Conservation (phyloP, 1,140 invertebrate species). For the Drosophila sproati region DNA sequence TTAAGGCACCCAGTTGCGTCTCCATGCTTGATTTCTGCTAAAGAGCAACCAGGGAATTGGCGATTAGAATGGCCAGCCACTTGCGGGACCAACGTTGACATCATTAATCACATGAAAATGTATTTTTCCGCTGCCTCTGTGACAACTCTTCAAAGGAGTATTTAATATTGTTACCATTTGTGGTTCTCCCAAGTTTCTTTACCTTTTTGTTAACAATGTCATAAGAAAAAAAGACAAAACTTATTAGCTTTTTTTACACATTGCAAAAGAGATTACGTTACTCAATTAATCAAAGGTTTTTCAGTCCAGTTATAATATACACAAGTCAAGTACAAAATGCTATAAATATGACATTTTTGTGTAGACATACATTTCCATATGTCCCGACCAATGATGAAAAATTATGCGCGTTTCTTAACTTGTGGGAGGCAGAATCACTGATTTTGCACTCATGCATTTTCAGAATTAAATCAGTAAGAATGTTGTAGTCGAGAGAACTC, state of each 20-base stretch:
- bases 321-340: too few species aligned
- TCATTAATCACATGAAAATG: slow-evolving; percentile 60
- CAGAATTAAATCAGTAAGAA: too few species aligned
- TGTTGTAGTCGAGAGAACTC: too few species aligned
- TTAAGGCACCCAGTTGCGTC: slow-evolving; percentile 13
- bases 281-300: background rate
- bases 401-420: too few species aligned
- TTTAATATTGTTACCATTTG: slow-evolving; percentile 23
- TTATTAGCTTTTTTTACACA: background rate
- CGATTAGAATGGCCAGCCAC: slow-evolving; percentile 6
- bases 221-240: background rate
- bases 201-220: slow-evolving; percentile 7
- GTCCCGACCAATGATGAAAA: too few species aligned
- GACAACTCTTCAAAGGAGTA: slow-evolving; percentile 19
- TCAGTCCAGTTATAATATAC: background rate
- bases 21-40: slow-evolving; percentile 43
- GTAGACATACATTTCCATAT: too few species aligned
- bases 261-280: background rate
- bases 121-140: slow-evolving; percentile 10
- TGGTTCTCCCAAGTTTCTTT: slow-evolving; percentile 5
- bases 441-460: too few species aligned
- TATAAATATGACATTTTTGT: too few species aligned
- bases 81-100: slow-evolving; percentile 29
- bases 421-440: too few species aligned
- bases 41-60: slow-evolving; percentile 66